Evolutionary conservation across 2,888 invertebrate genomes (phyloP).

Genomic region (Smittia aterrima): DNA sequence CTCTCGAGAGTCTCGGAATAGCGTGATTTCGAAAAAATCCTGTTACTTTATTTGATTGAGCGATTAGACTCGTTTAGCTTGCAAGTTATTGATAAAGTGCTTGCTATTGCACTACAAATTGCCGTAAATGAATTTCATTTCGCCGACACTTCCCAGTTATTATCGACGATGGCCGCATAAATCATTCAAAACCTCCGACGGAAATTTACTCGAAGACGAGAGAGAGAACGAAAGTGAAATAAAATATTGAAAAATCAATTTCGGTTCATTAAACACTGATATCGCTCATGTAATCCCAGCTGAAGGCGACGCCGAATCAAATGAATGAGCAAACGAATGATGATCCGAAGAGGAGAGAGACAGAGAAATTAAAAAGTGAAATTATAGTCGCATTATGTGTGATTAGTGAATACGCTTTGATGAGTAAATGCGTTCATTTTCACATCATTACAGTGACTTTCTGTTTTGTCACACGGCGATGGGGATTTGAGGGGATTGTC

Average conservation of each 20-base stretch:
- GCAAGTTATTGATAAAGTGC: too few relatives aligned
- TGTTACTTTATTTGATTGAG: too few relatives aligned
- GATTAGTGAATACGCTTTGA: constrained; percentile 15
- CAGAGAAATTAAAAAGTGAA: constrained; percentile 16
- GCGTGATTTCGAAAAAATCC: too few relatives aligned
- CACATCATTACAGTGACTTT: constrained; percentile 3
- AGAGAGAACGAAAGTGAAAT: constrained; percentile 1
- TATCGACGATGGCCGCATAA: background rate
- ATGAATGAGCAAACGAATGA: too few relatives aligned
- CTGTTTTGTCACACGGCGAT: background rate
- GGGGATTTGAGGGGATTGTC: background rate
- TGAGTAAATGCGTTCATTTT: constrained; percentile 19
- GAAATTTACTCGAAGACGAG: background rate
- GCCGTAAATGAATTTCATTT: too few relatives aligned
- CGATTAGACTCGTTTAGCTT: too few relatives aligned
- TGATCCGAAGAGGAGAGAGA: too few relatives aligned
- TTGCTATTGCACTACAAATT: too few relatives aligned
- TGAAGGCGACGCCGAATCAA: too few relatives aligned
- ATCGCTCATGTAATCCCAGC: background rate
- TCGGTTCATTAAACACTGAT: background rate
- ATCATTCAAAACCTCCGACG: background rate
- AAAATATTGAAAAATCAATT: constrained; percentile 9
- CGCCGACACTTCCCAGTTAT: too few relatives aligned
- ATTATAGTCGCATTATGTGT: constrained; percentile 15
- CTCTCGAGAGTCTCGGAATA: too few relatives aligned